Evolutionary conservation across 2,797 vertebrate genomes (phyloP).

Genomic region (Odontamblyopus lacepedii): DNA sequence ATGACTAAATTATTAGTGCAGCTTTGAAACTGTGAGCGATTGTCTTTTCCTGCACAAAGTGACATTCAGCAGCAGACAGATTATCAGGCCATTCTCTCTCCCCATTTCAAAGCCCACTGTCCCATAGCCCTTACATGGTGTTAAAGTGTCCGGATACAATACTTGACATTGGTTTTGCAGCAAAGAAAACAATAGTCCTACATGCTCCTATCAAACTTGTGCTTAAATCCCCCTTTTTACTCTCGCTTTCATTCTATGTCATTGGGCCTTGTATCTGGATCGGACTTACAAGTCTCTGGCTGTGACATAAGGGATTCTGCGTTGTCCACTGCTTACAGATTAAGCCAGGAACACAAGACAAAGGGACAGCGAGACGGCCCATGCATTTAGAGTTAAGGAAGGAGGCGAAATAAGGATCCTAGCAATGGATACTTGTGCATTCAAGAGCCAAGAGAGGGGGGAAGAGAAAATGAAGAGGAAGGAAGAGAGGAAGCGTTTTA

Average conservation of each 20-base stretch:
- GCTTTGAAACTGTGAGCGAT: constrained; percentile 22
- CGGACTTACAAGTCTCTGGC: constrained; percentile 75
- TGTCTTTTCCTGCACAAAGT: constrained; percentile 13
- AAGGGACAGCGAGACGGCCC: constrained; percentile 74
- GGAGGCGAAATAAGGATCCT: constrained; percentile 24
- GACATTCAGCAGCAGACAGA: constrained; percentile 29
- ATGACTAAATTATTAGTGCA: background rate
- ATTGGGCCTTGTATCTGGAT: constrained; percentile 73
- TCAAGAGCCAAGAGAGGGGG: constrained; percentile 64
- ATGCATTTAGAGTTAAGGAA: constrained; percentile 69
- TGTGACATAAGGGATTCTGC: constrained; percentile 78
- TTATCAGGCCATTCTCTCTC: constrained; percentile 41
- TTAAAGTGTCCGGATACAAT: constrained; percentile 62
- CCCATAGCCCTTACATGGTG: constrained; percentile 50
- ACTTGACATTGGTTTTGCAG: constrained; percentile 64
- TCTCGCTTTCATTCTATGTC: constrained; percentile 71
- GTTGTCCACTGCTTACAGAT: constrained; percentile 81
- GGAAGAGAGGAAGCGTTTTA: constrained; percentile 51
- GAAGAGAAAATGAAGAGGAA: constrained; percentile 44
- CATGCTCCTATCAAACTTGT: constrained; percentile 70
- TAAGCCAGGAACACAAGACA: constrained; percentile 80
- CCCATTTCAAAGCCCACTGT: constrained; percentile 45
- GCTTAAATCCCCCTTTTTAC: constrained; percentile 68
- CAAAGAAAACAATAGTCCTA: constrained; percentile 71
- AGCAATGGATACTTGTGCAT: constrained; percentile 44